A percentile compares a stretch with the other conserved stretches of the same genome.
phyloP scores from a whole-genome alignment of 2,113 vertebrate genomes.

The Chaetura pelagica region DNA sequence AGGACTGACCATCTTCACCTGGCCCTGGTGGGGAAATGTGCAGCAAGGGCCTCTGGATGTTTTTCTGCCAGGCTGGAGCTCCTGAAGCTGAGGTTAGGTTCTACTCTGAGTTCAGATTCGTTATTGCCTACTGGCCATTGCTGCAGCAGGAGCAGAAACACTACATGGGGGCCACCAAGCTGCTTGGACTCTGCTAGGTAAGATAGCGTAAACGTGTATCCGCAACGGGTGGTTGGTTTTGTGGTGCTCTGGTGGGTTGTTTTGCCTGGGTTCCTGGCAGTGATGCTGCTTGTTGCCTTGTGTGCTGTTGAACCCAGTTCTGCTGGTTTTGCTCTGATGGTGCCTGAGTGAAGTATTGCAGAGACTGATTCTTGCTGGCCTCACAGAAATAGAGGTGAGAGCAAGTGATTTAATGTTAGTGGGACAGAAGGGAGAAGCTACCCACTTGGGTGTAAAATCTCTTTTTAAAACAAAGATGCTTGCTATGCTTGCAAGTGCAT shows the following conservation, averaged over 20 bases:
- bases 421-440: background rate
- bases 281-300: background rate
- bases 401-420: background rate
- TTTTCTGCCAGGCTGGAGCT: background rate
- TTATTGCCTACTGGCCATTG: background rate
- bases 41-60: background rate
- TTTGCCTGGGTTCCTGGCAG: background rate
- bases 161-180: rapidly evolving
- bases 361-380: background rate
- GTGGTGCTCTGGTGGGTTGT: background rate
- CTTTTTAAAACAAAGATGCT: background rate
- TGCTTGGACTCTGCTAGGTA: background rate
- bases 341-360: background rate
- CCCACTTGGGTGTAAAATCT: background rate
- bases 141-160: background rate
- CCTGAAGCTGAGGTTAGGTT: background rate
- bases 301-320: background rate
- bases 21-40: background rate
- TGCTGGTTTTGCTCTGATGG: background rate
- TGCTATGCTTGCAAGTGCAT: rapidly evolving
- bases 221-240: background rate
- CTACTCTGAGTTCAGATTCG: background rate
- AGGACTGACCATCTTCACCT: rapidly evolving
- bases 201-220: rapidly evolving
- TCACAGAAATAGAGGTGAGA: background rate